These are phyloP conservation scores for Cheirogaleus medius DNA, from an alignment of 2,113 vertebrate genomes.

Conservation along the genomic window DNA sequence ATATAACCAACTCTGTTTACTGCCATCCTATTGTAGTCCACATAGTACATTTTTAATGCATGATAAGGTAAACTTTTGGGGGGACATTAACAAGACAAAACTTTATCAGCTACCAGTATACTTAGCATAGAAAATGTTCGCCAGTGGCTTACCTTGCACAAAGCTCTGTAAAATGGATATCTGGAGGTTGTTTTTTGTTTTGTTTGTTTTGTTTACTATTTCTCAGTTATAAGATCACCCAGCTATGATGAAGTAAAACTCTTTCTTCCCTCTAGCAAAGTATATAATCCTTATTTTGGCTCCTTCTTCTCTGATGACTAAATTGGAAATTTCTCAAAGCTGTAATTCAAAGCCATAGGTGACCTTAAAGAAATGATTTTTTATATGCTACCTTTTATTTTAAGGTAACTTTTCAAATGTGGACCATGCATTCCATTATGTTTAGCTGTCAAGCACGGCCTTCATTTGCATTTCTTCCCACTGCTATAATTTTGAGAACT, in stretches of 20 bases:
- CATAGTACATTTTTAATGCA: slow-evolving; percentile 20
- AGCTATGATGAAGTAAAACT: slow-evolving; percentile 17
- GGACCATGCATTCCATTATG: slow-evolving; percentile 77
- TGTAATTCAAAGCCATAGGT: slow-evolving; percentile 81
- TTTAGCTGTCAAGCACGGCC: slow-evolving; percentile 80
- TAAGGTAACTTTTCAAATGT: slow-evolving; percentile 79
- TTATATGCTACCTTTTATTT: slow-evolving; percentile 77
- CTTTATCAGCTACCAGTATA: not conserved
- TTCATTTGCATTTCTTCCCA: slow-evolving; percentile 84
- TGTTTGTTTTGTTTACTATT: slow-evolving; percentile 31
- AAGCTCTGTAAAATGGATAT: not conserved
- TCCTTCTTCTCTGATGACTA: slow-evolving; percentile 70
- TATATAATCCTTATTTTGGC: slow-evolving; percentile 72
- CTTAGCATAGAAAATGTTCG: not conserved
- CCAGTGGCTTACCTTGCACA: not conserved
- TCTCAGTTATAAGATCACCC: slow-evolving; percentile 21
- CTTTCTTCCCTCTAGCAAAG: slow-evolving; percentile 44
- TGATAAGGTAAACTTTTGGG: not conserved
- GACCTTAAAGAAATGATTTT: slow-evolving; percentile 83
- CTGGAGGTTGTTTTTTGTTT: not conserved
- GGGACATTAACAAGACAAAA: not conserved
- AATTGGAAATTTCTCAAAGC: slow-evolving; percentile 75
- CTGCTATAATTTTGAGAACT: slow-evolving; percentile 85
- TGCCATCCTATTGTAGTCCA: not conserved
- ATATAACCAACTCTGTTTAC: not conserved